Evolutionary conservation across 37 sponge, comb jelly and placozoan species (phyloP).

Genomic region (Cliona cf. orientalis): DNA sequence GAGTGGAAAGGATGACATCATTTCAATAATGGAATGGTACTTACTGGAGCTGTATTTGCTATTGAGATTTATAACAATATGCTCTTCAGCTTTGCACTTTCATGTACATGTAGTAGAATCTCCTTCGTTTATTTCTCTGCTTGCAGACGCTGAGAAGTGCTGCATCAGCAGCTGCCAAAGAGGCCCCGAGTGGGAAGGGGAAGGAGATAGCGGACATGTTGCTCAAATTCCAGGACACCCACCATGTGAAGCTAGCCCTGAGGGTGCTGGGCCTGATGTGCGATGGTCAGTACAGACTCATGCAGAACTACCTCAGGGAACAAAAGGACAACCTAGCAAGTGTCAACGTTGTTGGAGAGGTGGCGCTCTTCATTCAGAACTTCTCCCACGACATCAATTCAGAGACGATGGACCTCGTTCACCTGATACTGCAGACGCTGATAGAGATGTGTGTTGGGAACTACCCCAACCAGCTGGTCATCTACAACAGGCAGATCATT

Average conservation of each 20-base stretch:
- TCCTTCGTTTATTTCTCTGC: too few relatives aligned
- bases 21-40: too few relatives aligned
- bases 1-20: too few relatives aligned
- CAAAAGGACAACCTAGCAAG: slow-evolving; percentile 70
- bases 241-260: slow-evolving; percentile 47
- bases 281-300: slow-evolving; percentile 70
- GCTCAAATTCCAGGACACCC: slow-evolving; percentile 35
- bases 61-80: too few relatives aligned
- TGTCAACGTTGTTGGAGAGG: slow-evolving; percentile 73
- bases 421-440: slow-evolving; percentile 63
- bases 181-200: too few relatives aligned
- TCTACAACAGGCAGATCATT: slow-evolving; percentile 66
- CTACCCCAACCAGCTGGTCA: slow-evolving; percentile 66
- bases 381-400: slow-evolving; percentile 62
- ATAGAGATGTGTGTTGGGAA: slow-evolving; percentile 79
- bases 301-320: slow-evolving; percentile 75
- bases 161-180: too few relatives aligned
- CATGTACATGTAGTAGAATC: too few relatives aligned
- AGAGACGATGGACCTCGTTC: slow-evolving; percentile 70
- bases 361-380: slow-evolving; percentile 48
- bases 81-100: too few relatives aligned
- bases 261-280: slow-evolving; percentile 77
- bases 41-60: too few relatives aligned
- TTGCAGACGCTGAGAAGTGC: too few relatives aligned
- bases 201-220: too few relatives aligned